Percentiles rank a stretch among this genome's conserved stretches.
These are phyloP conservation scores for Caenorhabditis afra DNA, from an alignment of 2,888 invertebrate genomes.

Conservation along the genomic window DNA sequence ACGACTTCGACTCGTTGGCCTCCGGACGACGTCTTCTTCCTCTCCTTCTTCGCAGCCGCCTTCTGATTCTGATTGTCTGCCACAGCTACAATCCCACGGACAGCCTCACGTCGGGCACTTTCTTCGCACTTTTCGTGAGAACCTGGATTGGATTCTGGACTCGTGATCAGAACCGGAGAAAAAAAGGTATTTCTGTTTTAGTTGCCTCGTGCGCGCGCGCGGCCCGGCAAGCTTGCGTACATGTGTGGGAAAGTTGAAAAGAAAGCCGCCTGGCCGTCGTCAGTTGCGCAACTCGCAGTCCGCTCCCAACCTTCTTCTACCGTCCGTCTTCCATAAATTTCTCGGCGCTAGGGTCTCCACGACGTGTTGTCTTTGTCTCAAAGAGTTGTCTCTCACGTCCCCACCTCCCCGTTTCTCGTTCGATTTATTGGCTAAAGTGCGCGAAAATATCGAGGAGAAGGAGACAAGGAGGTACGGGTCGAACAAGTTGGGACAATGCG, in stretches of 20 bases:
- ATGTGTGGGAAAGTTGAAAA: not conserved
- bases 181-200: not conserved
- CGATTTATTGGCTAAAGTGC: constrained; percentile 56
- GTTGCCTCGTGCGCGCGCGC: too few relatives aligned
- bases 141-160: not conserved
- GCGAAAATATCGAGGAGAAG: constrained; percentile 36
- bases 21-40: not conserved
- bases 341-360: not conserved
- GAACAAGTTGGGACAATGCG: constrained; percentile 54
- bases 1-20: too few relatives aligned
- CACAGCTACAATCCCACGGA: not conserved
- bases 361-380: constrained; percentile 39
- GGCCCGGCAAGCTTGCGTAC: not conserved
- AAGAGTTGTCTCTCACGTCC: constrained; percentile 9
- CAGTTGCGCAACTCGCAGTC: not conserved
- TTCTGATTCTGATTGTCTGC: constrained; percentile 1
- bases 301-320: not conserved
- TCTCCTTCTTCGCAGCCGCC: not conserved
- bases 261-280: not conserved
- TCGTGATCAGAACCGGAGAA: not conserved
- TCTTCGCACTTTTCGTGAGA: too few relatives aligned
- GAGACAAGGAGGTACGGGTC: not conserved
- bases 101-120: not conserved
- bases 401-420: constrained; percentile 17
- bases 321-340: constrained; percentile 39